phyloP scores from a whole-genome alignment of 1,140 invertebrate genomes.

The Aphelenchoides fujianensis region DNA sequence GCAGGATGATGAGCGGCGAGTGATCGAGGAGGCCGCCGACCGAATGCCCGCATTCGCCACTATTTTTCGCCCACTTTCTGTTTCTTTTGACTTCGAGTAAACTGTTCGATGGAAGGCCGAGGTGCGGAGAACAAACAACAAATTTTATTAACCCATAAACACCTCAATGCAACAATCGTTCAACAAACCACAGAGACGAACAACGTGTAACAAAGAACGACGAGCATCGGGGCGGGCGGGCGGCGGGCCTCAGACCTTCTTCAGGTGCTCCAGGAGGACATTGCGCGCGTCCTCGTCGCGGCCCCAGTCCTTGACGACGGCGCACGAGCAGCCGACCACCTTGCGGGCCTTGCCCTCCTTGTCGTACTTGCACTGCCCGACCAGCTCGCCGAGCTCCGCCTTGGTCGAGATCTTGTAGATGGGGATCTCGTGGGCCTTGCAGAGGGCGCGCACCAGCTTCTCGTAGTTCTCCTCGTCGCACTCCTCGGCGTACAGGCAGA shows the following conservation, averaged over 20 bases:
- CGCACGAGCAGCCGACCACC: constrained; percentile 95
- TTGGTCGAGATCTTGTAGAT: constrained; percentile 95
- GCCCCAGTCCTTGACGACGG: constrained; percentile 93
- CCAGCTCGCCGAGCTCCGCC: constrained; percentile 98
- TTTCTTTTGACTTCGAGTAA: too few relatives aligned
- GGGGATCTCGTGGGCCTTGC: constrained; percentile 95
- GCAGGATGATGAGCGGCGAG: neutral
- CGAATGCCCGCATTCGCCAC: neutral
- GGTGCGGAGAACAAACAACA: neutral
- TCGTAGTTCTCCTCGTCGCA: constrained; percentile 96
- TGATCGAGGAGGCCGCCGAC: neutral
- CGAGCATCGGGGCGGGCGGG: neutral
- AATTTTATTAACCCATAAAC: constrained; percentile 3
- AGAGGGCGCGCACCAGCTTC: constrained; percentile 94
- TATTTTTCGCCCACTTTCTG: neutral
- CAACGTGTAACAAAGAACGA: constrained; percentile 5
- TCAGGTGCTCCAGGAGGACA: constrained; percentile 83
- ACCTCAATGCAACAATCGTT: neutral
- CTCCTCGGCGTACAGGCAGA: constrained; percentile 94
- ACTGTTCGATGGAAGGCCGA: neutral
- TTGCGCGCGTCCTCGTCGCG: constrained; percentile 89
- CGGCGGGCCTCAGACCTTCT: constrained; percentile 15
- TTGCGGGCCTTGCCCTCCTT: constrained; percentile 97
- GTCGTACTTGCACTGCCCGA: constrained; percentile 97
- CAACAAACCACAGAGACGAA: neutral